phyloP scores from a whole-genome alignment of 2,113 vertebrate genomes.

The Alethe castanea region DNA sequence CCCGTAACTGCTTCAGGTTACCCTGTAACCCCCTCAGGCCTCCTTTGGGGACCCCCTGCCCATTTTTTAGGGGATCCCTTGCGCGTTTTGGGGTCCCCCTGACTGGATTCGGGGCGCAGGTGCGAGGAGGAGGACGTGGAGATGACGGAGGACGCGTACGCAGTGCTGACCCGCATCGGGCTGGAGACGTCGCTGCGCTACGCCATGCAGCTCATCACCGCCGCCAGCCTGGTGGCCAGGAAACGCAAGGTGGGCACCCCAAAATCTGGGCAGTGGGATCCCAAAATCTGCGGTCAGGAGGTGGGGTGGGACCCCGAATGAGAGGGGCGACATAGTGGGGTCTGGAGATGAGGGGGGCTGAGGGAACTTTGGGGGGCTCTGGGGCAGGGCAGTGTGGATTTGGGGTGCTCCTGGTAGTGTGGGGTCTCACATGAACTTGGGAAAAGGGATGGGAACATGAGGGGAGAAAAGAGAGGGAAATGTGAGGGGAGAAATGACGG shows the following conservation, averaged over 20 bases:
- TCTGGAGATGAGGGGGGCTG: too few species aligned
- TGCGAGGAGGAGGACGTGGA: background rate
- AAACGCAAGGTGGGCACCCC: background rate
- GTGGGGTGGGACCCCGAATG: background rate
- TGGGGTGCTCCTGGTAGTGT: background rate
- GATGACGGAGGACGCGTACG: background rate
- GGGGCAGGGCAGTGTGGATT: background rate
- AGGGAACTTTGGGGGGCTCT: too few species aligned
- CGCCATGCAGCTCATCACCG: background rate
- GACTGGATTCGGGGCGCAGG: background rate
- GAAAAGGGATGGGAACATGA: background rate
- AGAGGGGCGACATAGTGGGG: too few species aligned
- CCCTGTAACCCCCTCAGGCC: too few species aligned
- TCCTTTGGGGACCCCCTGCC: accelerated
- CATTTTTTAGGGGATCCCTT: background rate
- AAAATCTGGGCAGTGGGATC: accelerated
- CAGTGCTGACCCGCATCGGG: background rate
- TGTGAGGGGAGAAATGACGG: background rate
- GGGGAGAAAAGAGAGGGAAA: too few species aligned
- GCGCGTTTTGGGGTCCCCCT: background rate
- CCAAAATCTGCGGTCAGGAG: background rate
- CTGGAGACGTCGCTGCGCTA: background rate
- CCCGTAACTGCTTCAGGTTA: too few species aligned
- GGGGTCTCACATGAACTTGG: background rate
- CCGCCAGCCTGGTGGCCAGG: background rate